Conservation (phyloP, 2,797 vertebrate species). For the Acridotheres tristis region DNA sequence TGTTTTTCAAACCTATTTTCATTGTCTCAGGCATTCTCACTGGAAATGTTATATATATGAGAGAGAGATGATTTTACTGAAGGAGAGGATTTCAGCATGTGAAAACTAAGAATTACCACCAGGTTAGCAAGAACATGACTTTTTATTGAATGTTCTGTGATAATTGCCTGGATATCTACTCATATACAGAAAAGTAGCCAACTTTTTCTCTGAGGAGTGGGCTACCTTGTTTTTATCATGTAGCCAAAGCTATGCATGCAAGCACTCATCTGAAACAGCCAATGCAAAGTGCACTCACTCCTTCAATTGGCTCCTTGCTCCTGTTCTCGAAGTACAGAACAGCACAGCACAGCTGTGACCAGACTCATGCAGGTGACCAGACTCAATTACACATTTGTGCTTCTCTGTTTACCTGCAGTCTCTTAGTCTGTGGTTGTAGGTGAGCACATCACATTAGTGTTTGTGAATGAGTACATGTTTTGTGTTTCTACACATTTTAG, state of each 20-base stretch:
- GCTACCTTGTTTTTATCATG: neutral
- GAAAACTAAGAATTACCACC: neutral
- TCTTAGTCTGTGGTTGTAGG: neutral
- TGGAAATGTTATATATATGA: neutral
- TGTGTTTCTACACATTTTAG: neutral
- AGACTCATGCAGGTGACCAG: neutral
- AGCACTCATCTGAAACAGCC: neutral
- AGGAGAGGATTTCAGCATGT: neutral
- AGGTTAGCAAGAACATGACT: neutral
- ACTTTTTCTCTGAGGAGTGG: neutral
- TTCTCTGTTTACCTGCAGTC: neutral
- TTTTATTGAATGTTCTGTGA: neutral
- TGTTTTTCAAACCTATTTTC: neutral
- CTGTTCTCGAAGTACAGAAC: neutral
- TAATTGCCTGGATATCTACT: neutral
- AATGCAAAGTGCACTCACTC: neutral
- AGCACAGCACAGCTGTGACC: neutral
- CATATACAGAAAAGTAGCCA: neutral
- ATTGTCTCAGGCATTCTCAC: neutral
- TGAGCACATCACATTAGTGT: rapidly evolving
- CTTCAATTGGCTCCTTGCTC: neutral
- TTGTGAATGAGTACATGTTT: neutral
- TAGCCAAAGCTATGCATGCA: neutral
- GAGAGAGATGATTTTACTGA: neutral
- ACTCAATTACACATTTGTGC: neutral